Evolutionary conservation across 2,113 vertebrate genomes (phyloP).

Genomic region (Psephotus haematonotus): DNA sequence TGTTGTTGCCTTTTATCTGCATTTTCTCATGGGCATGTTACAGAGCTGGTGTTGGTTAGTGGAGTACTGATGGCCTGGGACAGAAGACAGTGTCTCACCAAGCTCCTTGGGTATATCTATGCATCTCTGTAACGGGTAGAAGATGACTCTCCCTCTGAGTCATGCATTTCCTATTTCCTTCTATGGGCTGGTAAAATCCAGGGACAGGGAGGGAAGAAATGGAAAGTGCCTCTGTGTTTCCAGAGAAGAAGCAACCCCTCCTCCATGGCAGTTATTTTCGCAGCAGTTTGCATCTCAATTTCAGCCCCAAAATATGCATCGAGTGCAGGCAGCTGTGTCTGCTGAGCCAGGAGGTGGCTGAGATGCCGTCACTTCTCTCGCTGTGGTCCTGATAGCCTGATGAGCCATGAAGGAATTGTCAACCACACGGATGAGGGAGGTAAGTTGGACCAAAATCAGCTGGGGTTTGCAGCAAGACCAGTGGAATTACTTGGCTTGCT

Average conservation of each 20-base stretch:
- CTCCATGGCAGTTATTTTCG: background rate
- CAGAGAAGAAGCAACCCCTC: background rate
- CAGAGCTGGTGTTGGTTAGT: background rate
- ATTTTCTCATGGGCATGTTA: accelerated
- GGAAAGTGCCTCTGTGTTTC: background rate
- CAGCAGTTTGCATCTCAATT: conserved; percentile 5
- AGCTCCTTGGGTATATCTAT: background rate
- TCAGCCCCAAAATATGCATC: background rate
- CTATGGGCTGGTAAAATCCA: background rate
- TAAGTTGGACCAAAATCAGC: background rate
- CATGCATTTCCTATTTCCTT: background rate
- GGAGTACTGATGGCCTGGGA: background rate
- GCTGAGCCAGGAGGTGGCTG: background rate
- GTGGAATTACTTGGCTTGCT: background rate
- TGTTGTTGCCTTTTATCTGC: background rate
- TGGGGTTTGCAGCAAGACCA: background rate
- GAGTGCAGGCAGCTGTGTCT: conserved; percentile 17
- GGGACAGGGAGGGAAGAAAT: background rate
- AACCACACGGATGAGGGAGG: accelerated
- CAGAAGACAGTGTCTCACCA: background rate
- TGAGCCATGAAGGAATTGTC: background rate
- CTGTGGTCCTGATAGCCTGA: background rate
- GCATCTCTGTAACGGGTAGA: background rate
- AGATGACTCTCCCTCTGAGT: background rate
- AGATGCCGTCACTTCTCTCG: background rate